These are phyloP conservation scores for Stegodyphus mimosarum DNA, from an alignment of 1,140 invertebrate genomes.

Conservation along the genomic window DNA sequence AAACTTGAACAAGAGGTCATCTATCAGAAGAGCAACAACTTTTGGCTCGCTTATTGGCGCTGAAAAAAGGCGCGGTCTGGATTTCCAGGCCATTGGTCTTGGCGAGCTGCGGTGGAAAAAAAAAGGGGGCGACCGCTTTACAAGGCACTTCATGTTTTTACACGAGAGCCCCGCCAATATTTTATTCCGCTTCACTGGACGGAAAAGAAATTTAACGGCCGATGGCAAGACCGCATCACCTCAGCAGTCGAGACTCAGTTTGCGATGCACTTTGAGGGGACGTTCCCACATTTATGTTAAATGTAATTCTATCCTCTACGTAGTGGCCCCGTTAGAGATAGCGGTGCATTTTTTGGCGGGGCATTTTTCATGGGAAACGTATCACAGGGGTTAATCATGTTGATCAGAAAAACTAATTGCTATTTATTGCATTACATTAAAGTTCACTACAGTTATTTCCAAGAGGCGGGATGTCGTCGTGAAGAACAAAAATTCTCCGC, in stretches of 20 bases:
- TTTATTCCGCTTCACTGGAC: conserved; percentile 54
- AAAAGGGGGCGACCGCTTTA: conserved; percentile 38
- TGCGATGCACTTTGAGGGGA: not conserved
- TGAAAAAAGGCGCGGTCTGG: conserved; percentile 34
- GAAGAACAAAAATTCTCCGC: too few species aligned
- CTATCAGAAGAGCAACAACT: conserved; percentile 56
- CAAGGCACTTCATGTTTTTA: conserved; percentile 62
- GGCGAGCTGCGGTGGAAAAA: conserved; percentile 13
- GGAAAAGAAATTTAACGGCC: conserved; percentile 53
- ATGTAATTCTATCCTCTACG: not conserved
- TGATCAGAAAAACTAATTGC: too few species aligned
- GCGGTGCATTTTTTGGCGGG: too few species aligned
- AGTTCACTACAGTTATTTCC: too few species aligned
- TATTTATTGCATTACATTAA: too few species aligned
- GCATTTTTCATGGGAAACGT: too few species aligned
- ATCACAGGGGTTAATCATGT: too few species aligned
- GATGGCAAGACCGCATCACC: conserved; percentile 31
- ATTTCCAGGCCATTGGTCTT: conserved; percentile 50
- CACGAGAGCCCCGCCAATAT: conserved; percentile 53
- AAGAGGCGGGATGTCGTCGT: too few species aligned
- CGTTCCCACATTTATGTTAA: conserved; percentile 30
- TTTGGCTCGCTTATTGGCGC: conserved; percentile 39
- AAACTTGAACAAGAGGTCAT: conserved; percentile 42
- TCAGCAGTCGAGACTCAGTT: too few species aligned
- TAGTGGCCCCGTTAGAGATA: too few species aligned